Conservation (phyloP, 2,113 vertebrate species). For the Actinemys pallida region DNA sequence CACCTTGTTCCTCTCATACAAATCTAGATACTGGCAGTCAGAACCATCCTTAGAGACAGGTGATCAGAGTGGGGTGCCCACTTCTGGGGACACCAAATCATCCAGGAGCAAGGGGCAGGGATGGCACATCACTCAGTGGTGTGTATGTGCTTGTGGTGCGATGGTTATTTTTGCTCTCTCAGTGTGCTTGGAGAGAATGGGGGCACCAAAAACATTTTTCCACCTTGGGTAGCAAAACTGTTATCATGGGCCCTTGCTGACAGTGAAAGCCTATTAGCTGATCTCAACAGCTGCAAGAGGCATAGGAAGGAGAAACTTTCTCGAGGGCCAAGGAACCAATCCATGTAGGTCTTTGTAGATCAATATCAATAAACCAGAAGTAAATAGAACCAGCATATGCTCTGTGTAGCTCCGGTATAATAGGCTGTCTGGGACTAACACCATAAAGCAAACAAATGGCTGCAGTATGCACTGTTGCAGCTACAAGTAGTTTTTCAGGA, state of each 20-base stretch:
- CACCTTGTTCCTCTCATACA: not conserved
- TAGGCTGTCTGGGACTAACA: not conserved
- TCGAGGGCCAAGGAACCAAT: not conserved
- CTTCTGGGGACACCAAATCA: not conserved
- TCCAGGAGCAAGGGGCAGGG: not conserved
- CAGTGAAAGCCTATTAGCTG: not conserved
- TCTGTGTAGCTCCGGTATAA: not conserved
- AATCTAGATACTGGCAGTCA: not conserved
- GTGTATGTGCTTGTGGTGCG: not conserved
- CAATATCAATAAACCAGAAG: not conserved
- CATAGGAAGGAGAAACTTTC: not conserved
- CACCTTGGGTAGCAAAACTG: not conserved
- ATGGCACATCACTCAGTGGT: not conserved
- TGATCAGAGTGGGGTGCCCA: not conserved
- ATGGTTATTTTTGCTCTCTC: not conserved
- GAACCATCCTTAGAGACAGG: not conserved
- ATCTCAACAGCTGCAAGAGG: not conserved
- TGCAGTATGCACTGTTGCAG: not conserved
- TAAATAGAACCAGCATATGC: accelerated
- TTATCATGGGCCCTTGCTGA: not conserved
- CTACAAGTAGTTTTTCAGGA: not conserved
- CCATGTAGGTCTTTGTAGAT: not conserved
- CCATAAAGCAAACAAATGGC: not conserved
- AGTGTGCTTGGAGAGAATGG: not conserved
- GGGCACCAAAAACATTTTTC: not conserved